phyloP scores from a whole-genome alignment of 2,113 vertebrate genomes.

The Rhinogobius similis region DNA sequence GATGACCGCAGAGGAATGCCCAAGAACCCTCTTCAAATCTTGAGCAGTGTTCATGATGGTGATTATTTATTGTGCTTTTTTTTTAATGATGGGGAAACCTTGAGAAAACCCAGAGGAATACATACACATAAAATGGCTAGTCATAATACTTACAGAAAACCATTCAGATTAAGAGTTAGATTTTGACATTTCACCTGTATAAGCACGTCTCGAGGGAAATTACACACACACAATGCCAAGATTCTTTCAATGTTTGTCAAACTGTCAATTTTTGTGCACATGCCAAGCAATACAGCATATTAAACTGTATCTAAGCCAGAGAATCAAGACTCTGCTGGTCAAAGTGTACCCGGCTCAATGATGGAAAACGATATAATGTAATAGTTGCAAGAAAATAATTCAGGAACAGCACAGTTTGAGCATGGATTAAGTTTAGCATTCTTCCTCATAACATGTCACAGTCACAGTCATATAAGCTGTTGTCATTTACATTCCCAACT shows the following conservation, averaged over 20 bases:
- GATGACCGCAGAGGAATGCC: too few species aligned
- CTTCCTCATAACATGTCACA: too few species aligned
- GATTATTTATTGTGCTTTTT: too few species aligned
- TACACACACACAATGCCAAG: not conserved
- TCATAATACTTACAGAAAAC: not conserved
- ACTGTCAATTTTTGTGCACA: not conserved
- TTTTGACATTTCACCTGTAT: not conserved
- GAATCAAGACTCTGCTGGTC: not conserved
- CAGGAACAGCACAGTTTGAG: not conserved
- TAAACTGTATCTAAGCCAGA: not conserved
- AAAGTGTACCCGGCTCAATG: not conserved
- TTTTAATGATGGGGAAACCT: too few species aligned
- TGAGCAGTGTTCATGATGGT: too few species aligned
- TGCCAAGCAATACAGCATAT: not conserved
- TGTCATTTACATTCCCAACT: not conserved
- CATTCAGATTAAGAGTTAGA: not conserved
- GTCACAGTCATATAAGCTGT: too few species aligned
- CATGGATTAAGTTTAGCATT: not conserved
- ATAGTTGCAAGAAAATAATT: not conserved
- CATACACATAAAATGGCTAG: too few species aligned
- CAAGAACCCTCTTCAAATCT: too few species aligned
- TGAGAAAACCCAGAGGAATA: too few species aligned
- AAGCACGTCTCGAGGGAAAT: not conserved
- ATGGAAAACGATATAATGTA: not conserved
- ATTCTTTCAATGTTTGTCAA: not conserved